Evolutionary conservation across 30 jellyfish, hydroid and myxozoan species (phyloP), one percentile per base, ranked within the genome.

Genomic region (Hydractinia symbiolongicarpus): DNA sequence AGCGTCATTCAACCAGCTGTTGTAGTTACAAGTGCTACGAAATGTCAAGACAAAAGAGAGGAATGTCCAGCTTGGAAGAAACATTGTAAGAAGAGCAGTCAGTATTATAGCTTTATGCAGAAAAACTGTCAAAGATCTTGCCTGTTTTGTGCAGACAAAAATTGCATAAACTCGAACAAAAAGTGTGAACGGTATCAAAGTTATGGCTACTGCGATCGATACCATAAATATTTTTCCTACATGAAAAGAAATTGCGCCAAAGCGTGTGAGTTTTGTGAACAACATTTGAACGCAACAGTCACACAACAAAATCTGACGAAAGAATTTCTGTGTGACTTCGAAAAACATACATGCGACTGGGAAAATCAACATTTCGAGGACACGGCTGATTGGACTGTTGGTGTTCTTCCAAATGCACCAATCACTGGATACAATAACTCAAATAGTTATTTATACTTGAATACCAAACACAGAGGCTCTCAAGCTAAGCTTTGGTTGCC

Each of bases 341-440:
- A 89, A 72, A 62, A 56, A n/a, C 77, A 80, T 62, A 83, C 76
- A 68, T 89, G 96, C 55, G 91, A 83, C 49, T 89, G 94, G 94
- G 81, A 76, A 8, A 89, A 89, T 57, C 86, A 83, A 56, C 94
- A 82, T 20, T 68, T 83, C 76, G 96, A 80, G 55, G 96, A 89
- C 80, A 86, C 94, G 62, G 96, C 86, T 40, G 75, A 89, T 72
- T 89, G 96, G 96, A 87, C 81, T 2, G 85, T 89, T 58, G 96
- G 96, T 30, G 83, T 79, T 20, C 87, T 62, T 9, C 55, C 69
- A 15, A 90, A 87, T 17, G 96, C 90, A 9, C 90, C 96, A 69
- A 55, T 78, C 19, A 17, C 84, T 6, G 94, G 94, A 67, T 84
- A 82, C 6, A 77, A 89, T 72, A 83, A 86, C 14, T 83, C 96